Evolutionary conservation across 1,140 invertebrate genomes (phyloP).

Genomic region (Musca domestica): DNA sequence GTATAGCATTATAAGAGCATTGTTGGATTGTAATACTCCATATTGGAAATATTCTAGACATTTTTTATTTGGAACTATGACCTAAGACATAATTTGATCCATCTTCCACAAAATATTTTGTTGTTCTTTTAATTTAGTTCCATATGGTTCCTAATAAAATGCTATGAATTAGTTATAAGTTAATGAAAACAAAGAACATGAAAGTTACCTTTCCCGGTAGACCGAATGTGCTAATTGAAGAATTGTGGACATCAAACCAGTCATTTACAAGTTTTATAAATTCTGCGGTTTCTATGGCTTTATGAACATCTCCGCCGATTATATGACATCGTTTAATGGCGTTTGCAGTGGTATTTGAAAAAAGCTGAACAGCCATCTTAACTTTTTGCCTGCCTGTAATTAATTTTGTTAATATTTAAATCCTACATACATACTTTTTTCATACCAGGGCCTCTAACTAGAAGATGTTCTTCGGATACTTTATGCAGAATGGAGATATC

Average conservation of each 20-base stretch:
- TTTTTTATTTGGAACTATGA: background rate
- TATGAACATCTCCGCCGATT: background rate
- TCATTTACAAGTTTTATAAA: slow-evolving; percentile 9
- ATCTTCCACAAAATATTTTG: background rate
- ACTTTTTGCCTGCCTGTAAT: slow-evolving; percentile 13
- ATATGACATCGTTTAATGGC: background rate
- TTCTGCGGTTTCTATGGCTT: background rate
- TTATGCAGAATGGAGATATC: background rate
- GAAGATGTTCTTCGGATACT: background rate
- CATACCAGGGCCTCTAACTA: background rate
- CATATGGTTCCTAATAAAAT: background rate
- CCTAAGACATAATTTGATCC: background rate
- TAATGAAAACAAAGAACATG: too few relatives aligned
- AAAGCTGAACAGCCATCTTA: slow-evolving; percentile 6
- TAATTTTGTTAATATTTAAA: too few relatives aligned
- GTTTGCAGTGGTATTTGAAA: slow-evolving; percentile 4
- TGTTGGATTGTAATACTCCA: slow-evolving; percentile 10
- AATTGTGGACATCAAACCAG: slow-evolving; percentile 17
- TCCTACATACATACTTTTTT: too few relatives aligned
- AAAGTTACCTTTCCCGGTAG: background rate
- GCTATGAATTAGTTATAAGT: too few relatives aligned
- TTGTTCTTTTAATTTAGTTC: background rate
- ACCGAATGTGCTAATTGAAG: background rate
- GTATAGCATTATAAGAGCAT: background rate
- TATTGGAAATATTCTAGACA: background rate